phyloP scores from a whole-genome alignment of 2,888 invertebrate genomes.

The Homarus gammarus region DNA sequence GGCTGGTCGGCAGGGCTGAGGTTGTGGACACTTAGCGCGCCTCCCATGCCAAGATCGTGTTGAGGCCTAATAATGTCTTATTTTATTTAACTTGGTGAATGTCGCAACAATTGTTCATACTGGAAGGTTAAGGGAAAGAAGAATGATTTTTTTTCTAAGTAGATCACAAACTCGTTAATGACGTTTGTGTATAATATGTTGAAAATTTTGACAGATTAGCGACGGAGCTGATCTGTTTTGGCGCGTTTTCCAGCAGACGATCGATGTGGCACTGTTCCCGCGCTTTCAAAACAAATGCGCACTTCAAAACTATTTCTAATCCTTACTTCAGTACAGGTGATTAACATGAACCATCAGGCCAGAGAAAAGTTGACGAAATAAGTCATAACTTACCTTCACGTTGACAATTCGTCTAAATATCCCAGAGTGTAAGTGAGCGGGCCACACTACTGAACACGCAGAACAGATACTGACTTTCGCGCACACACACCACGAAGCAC shows the following conservation, averaged over 20 bases:
- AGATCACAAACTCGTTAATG: too few relatives aligned
- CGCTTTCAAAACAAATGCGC: slow-evolving; percentile 31
- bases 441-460: background rate
- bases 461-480: slow-evolving; percentile 28
- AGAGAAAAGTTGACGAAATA: background rate
- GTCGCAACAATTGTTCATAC: background rate
- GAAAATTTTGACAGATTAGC: background rate
- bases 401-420: background rate
- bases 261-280: slow-evolving; percentile 43
- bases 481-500: slow-evolving; percentile 20
- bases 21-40: too few relatives aligned
- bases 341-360: background rate
- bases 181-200: too few relatives aligned
- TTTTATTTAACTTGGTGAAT: background rate
- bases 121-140: too few relatives aligned
- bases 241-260: slow-evolving; percentile 47
- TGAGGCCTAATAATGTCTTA: background rate
- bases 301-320: background rate
- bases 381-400: background rate
- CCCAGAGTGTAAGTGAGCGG: background rate
- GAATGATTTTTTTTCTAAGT: too few relatives aligned
- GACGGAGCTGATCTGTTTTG: slow-evolving; percentile 20
- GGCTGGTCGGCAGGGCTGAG: background rate
- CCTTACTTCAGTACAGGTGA: background rate
- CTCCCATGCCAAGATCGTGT: too few relatives aligned